Evolutionary conservation across 1,140 invertebrate species (phyloP), one percentile per base, ranked within the genome.

Genomic region (Marisa cornuarietis): DNA sequence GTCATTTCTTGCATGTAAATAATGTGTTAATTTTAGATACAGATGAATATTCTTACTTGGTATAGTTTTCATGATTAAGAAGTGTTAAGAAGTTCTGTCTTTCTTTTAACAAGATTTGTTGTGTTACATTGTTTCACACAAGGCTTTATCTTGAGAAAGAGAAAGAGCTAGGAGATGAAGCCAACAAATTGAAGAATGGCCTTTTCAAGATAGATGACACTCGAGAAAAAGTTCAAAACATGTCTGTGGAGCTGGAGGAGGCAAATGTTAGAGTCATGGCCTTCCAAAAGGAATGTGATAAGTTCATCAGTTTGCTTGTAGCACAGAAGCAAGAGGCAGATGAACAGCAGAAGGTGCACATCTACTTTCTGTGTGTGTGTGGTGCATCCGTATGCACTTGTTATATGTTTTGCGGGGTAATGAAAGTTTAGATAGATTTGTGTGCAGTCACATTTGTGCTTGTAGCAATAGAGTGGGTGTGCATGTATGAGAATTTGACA

Each of bases 291-390:
- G 87, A 92, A 83, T 96, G 95, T 88, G 94, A 96, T 79, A 92
- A 94, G 80, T 94, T 93, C 86, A 88, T 95, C 86, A 92, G 93
- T 22, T 93, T 94, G 68, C 95, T 96, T 85, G 93, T 93, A 85
- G 92, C 93, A 78, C 94, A 96, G 89, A 94, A 94, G 76, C 92
- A 93, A 73, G 95, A 95, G 90, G 94, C 95, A 1, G 95, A 96
- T 82, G 94, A 95, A 84, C 94, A 95, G 88, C 93, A 87, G 76
- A 87, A 88, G 84, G 88, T 89, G 65, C 61, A 76, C 69, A 49
- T n/a, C 42, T 51, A 58, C 54, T 18, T 18, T 58, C 4, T n/a
- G 22, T 73, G 71, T 54, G 42, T 54, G 51, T 73, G 42, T 73
- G 54, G 54, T 11, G 54, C 11, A 58, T n/a, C 54, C 16, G 4